Conservation (phyloP, 2,888 invertebrate species). For the Arenicola marina region DNA sequence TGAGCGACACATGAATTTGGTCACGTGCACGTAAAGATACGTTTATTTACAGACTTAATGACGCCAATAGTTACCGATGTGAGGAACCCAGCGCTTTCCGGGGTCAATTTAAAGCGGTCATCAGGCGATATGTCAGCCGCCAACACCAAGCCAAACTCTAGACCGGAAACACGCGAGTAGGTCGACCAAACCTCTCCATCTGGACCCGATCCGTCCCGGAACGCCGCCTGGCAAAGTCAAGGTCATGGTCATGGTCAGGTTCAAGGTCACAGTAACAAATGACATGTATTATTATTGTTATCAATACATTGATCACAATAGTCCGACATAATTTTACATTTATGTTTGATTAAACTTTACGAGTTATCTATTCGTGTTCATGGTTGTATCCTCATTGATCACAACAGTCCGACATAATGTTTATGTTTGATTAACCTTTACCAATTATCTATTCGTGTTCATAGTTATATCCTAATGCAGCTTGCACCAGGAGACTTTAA, state of each 20-base stretch:
- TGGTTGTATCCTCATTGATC: neutral
- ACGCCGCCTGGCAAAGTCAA: conserved; percentile 36
- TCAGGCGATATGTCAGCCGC: conserved; percentile 39
- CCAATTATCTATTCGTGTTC: too few relatives aligned
- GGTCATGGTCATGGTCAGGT: neutral
- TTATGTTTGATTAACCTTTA: too few relatives aligned
- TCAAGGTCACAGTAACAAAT: too few relatives aligned
- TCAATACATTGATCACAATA: neutral
- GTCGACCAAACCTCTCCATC: conserved; percentile 53
- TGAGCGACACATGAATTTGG: too few relatives aligned
- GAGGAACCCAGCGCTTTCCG: too few relatives aligned
- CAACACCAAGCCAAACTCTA: conserved; percentile 46
- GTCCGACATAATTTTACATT: neutral
- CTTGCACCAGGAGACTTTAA: too few relatives aligned
- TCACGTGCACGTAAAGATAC: too few relatives aligned
- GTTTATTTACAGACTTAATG: too few relatives aligned
- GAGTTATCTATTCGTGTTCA: neutral
- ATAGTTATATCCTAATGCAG: too few relatives aligned
- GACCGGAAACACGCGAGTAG: conserved; percentile 37
- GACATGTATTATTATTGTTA: too few relatives aligned
- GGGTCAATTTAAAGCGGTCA: too few relatives aligned
- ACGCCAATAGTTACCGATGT: too few relatives aligned
- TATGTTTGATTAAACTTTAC: neutral
- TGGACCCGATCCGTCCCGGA: conserved; percentile 27
- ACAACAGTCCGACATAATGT: neutral